These are phyloP conservation scores for Lasioglossum baleicum DNA, from an alignment of 1,140 invertebrate species.

Conservation along the genomic window DNA sequence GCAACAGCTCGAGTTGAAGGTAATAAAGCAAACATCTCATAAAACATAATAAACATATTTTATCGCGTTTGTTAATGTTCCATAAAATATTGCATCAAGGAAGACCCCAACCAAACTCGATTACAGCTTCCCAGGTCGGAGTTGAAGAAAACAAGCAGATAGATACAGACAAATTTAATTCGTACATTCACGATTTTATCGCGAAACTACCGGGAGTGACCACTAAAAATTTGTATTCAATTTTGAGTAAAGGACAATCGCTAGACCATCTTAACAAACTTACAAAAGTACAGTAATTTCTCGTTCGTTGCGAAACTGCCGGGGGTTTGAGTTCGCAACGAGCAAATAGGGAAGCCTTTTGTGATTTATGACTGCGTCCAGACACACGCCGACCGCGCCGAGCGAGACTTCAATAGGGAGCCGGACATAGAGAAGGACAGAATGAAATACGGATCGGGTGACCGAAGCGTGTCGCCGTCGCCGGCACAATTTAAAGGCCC, in stretches of 20 bases:
- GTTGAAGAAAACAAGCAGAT: constrained; percentile 82
- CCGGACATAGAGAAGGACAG: too few species aligned
- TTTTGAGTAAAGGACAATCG: constrained; percentile 90
- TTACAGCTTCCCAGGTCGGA: constrained; percentile 85
- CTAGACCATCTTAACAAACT: constrained; percentile 85
- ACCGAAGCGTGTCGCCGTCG: too few species aligned
- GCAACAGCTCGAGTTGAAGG: constrained; percentile 94
- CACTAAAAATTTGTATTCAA: constrained; percentile 89
- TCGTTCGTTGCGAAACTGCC: too few species aligned
- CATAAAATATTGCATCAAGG: constrained; percentile 82
- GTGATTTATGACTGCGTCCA: too few species aligned
- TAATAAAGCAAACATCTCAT: constrained; percentile 60
- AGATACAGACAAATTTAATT: constrained; percentile 87
- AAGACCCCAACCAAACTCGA: constrained; percentile 87
- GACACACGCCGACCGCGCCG: too few species aligned
- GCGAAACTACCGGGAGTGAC: constrained; percentile 94
- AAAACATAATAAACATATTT: constrained; percentile 9
- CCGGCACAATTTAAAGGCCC: too few species aligned
- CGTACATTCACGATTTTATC: constrained; percentile 91
- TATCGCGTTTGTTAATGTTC: constrained; percentile 11
- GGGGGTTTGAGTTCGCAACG: too few species aligned
- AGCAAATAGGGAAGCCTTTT: too few species aligned
- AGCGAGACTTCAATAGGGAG: too few species aligned
- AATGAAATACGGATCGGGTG: too few species aligned
- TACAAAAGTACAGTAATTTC: too few species aligned